Evolutionary conservation across 2,888 invertebrate species (phyloP).

Genomic region (Timandra comae): DNA sequence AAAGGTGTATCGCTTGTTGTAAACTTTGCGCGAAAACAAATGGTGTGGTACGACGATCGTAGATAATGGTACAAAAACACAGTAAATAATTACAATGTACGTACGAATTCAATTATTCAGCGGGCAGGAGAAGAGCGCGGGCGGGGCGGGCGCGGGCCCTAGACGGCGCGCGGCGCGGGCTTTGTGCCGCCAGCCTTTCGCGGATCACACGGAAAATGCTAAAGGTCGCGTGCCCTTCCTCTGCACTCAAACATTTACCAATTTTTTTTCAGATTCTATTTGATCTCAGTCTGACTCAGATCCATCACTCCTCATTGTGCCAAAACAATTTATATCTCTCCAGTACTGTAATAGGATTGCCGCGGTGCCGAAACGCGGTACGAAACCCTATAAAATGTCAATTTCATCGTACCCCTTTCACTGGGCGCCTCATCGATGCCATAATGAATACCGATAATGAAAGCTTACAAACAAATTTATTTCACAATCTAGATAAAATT

Average conservation of each 20-base stretch:
- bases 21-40: conserved; percentile 20
- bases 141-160: conserved; percentile 3
- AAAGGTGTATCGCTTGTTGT: conserved; percentile 10
- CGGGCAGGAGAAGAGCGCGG: conserved; percentile 6
- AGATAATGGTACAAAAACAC: conserved; percentile 26
- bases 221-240: conserved; percentile 38
- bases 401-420: conserved; percentile 1
- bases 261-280: conserved; percentile 30
- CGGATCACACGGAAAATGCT: conserved; percentile 37
- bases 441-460: conserved; percentile 8
- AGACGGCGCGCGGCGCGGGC: conserved; percentile 18
- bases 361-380: conserved; percentile 4
- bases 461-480: conserved; percentile 7
- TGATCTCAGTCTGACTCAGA: conserved; percentile 24
- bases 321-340: conserved; percentile 10
- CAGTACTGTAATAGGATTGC: conserved; percentile 12
- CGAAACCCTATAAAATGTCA: not conserved
- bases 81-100: conserved; percentile 20
- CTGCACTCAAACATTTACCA: conserved; percentile 31
- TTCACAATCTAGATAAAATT: conserved; percentile 13
- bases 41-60: conserved; percentile 21
- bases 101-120: conserved; percentile 39
- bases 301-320: conserved; percentile 13
- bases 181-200: conserved; percentile 25
- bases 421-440: conserved; percentile 1